phyloP scores from a whole-genome alignment of 1,140 invertebrate genomes.

The Orius insidiosus region DNA sequence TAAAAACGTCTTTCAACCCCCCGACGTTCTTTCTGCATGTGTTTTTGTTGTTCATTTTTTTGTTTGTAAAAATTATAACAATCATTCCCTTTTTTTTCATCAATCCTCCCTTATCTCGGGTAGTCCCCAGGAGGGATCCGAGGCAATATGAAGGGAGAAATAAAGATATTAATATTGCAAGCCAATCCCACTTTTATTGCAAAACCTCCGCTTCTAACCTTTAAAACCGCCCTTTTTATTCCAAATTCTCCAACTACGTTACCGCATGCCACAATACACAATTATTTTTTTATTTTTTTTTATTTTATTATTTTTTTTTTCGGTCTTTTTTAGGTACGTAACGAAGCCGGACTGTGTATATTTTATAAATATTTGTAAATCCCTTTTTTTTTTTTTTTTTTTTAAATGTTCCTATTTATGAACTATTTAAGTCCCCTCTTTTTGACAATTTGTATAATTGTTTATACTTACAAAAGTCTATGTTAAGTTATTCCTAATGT shows the following conservation, averaged over 20 bases:
- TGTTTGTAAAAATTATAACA: too few relatives aligned
- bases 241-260: neutral
- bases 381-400: too few relatives aligned
- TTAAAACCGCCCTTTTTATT: too few relatives aligned
- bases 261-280: neutral
- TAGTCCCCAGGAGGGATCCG: neutral
- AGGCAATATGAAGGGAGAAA: conserved; percentile 12
- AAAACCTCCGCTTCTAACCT: neutral
- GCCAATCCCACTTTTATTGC: conserved; percentile 7
- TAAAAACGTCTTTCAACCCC: too few relatives aligned
- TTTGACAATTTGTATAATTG: too few relatives aligned
- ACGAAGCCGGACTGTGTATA: conserved; percentile 7
- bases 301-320: conserved; percentile 9
- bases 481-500: too few relatives aligned
- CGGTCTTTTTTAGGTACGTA: conserved; percentile 9
- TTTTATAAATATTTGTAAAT: conserved; percentile 1
- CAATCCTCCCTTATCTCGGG: neutral
- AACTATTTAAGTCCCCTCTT: too few relatives aligned
- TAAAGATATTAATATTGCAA: conserved; percentile 16
- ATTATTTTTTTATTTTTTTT: conserved; percentile 7
- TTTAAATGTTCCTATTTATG: too few relatives aligned
- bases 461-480: too few relatives aligned
- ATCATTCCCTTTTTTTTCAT: neutral
- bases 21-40: too few relatives aligned
- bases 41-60: too few relatives aligned